A percentile compares a stretch with the other conserved stretches of the same genome.
phyloP scores from a whole-genome alignment of 1,140 invertebrate species.

The Mycetomoellerius zeteki region DNA sequence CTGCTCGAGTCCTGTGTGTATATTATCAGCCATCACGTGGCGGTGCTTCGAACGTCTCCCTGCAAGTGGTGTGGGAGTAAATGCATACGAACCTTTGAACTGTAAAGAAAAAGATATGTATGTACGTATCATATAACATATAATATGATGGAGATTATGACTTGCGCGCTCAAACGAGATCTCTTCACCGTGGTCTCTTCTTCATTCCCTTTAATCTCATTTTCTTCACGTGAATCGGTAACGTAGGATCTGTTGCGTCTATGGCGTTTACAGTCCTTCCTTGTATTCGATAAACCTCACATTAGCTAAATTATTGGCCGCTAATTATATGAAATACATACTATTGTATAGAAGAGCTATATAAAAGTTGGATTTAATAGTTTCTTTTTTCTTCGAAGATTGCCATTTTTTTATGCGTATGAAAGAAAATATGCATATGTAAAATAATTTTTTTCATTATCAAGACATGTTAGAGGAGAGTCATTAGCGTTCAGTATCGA shows the following conservation, averaged over 20 bases:
- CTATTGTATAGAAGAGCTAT: not conserved
- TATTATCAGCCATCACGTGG: not conserved
- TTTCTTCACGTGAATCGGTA: not conserved
- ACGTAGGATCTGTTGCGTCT: constrained; percentile 6
- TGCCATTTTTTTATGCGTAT: too few relatives aligned
- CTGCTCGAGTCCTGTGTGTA: not conserved
- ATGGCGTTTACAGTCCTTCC: not conserved
- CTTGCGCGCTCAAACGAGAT: not conserved
- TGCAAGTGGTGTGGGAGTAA: not conserved
- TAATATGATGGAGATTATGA: constrained; percentile 16
- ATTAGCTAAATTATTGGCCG: not conserved
- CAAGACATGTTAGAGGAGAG: not conserved
- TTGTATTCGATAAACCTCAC: not conserved
- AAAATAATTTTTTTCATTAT: constrained; percentile 1
- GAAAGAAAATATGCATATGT: too few relatives aligned
- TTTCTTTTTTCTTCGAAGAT: too few relatives aligned
- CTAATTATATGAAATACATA: not conserved
- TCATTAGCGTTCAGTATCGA: not conserved
- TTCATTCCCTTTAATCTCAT: constrained; percentile 29
- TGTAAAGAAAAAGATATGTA: not conserved
- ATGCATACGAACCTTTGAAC: constrained; percentile 20
- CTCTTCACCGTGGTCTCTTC: not conserved
- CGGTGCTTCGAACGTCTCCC: not conserved
- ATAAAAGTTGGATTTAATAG: not conserved
- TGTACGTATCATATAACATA: not conserved